These are phyloP conservation scores for Cyprinella venusta DNA, from an alignment of 2,797 vertebrate genomes.

Conservation along the genomic window DNA sequence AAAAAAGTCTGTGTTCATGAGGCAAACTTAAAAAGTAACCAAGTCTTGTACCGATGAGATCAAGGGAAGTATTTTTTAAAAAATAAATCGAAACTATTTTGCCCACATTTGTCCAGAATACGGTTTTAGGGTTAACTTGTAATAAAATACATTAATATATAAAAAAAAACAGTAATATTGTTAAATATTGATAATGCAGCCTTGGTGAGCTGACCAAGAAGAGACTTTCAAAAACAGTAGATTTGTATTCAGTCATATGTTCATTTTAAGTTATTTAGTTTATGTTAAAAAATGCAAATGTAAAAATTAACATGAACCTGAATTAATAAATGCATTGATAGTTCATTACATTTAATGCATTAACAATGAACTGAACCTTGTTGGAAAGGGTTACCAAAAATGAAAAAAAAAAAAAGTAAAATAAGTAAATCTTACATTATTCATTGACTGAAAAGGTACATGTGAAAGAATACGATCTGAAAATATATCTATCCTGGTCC, in stretches of 20 bases:
- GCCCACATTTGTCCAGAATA: too few relatives aligned
- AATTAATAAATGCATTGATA: background rate
- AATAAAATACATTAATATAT: background rate
- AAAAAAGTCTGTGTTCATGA: too few relatives aligned
- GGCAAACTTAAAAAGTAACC: too few relatives aligned
- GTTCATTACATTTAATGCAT: background rate
- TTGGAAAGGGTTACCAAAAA: background rate
- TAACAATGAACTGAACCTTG: background rate
- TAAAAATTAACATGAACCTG: background rate
- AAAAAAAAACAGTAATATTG: background rate
- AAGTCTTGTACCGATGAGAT: too few relatives aligned
- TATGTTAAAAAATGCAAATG: background rate
- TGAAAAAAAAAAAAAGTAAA: too few relatives aligned
- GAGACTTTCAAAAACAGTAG: too few relatives aligned
- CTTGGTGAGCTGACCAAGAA: background rate
- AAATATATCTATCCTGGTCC: slow-evolving; percentile 55
- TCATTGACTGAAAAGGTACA: background rate
- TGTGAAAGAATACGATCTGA: slow-evolving; percentile 34
- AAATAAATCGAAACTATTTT: too few relatives aligned
- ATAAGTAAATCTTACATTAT: slow-evolving; percentile 47
- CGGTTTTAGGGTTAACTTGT: too few relatives aligned
- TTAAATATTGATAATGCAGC: background rate
- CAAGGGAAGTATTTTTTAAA: too few relatives aligned
- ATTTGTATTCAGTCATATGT: background rate
- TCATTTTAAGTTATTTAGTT: background rate